Evolutionary conservation across 2,888 invertebrate species (phyloP), one percentile per base, ranked within the genome.

Genomic region (Alcis repandata): DNA sequence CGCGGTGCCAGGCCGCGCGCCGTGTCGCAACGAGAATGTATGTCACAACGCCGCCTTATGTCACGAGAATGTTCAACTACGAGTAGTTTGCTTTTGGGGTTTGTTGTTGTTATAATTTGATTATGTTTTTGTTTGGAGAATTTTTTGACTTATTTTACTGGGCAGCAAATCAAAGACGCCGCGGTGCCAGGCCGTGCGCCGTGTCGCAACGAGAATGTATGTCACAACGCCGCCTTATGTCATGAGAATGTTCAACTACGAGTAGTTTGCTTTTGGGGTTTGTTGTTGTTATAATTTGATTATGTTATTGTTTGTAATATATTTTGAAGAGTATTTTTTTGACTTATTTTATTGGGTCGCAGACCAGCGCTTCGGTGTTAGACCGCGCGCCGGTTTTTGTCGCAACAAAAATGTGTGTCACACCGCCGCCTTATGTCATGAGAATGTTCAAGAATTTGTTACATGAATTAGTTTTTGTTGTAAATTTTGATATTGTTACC

Each of bases 341-440:
- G 32, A 27, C 2, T 46, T n/a, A n/a, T n/a, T n/a, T n/a, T n/a
- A n/a, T n/a, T n/a, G n/a, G 11, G 4, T n/a, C 38, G 40, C 20
- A 36, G 51, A 36, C 20, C 51, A 38, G n/a, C 49, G 49, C 20
- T 13, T 15, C 40, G 22, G 56, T 56, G 56, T 45, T 33, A 56
- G 45, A 45, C 45, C 1, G 45, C 56, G 56, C 56, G 56, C 56
- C 45, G 33, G n/a, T n/a, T n/a, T n/a, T n/a, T 56, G 56, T 13
- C 45, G 56, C 56, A 56, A 56, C 36, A 9, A 40, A 33, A 45
- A 56, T 45, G 45, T 45, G 45, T 56, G 56, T 56, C 56, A 54
- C 13, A n/a, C 3, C 9, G 9, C 22, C 53, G 52, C 52, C 56
- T 51, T 59, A 49, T 59, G 41, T 41, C 51, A 59, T 11, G 36